phyloP scores from a whole-genome alignment of 2,113 vertebrate species.

The Stigmatopora argus region DNA sequence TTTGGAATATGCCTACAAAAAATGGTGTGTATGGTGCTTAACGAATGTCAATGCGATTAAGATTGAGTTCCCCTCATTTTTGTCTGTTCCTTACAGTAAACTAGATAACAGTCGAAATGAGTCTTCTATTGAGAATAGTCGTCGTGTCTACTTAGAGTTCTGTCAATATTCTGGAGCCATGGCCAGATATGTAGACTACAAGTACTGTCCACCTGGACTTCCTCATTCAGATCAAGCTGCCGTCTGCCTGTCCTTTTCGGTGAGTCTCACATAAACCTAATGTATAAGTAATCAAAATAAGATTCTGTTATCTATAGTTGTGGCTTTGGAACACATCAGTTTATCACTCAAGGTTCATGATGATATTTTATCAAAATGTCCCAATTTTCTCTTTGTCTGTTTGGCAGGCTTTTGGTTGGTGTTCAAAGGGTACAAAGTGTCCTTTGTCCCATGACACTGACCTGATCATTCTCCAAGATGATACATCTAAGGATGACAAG shows the following conservation, averaged over 20 bases:
- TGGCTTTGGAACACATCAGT: neutral
- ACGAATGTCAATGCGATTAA: neutral
- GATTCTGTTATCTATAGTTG: too few species aligned
- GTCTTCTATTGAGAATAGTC: slow-evolving; percentile 9
- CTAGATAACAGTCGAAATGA: slow-evolving; percentile 54
- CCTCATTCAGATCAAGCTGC: slow-evolving; percentile 30
- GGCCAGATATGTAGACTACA: slow-evolving; percentile 62
- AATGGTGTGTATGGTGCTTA: slow-evolving; percentile 73
- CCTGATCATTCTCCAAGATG: slow-evolving; percentile 87
- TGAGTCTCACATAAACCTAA: slow-evolving; percentile 26
- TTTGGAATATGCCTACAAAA: slow-evolving; percentile 93
- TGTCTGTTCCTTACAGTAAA: slow-evolving; percentile 35
- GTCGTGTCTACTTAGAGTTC: slow-evolving; percentile 49
- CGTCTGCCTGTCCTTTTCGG: slow-evolving; percentile 58
- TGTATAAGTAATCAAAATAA: too few species aligned
- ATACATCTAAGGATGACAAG: slow-evolving; percentile 74
- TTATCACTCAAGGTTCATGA: neutral
- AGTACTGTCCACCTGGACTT: slow-evolving; percentile 39
- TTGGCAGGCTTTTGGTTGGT: slow-evolving; percentile 90
- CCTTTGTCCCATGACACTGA: slow-evolving; percentile 89
- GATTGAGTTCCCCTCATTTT: neutral
- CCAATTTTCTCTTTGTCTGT: slow-evolving; percentile 8
- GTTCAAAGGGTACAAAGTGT: slow-evolving; percentile 82
- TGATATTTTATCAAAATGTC: neutral
- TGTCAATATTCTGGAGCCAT: slow-evolving; percentile 55